phyloP scores from a whole-genome alignment of 1,140 invertebrate species.

The Orussus abietinus region DNA sequence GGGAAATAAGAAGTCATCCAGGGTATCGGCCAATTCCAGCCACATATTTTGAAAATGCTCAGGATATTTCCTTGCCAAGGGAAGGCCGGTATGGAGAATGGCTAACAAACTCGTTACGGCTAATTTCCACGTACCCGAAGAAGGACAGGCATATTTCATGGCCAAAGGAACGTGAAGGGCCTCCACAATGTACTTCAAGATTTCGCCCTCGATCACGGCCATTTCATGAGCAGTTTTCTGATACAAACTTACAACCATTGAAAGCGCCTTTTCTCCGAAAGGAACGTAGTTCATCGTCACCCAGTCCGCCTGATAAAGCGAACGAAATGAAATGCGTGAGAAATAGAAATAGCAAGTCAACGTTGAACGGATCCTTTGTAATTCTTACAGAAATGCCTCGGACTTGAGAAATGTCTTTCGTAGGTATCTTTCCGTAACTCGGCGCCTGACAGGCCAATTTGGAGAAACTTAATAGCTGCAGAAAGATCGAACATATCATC shows the following conservation, averaged over 20 bases:
- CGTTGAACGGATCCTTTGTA: no score
- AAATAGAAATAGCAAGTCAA: conserved; percentile 4
- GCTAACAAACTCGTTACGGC: conserved; percentile 74
- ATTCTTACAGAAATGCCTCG: conserved; percentile 44
- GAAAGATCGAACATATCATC: conserved; percentile 77
- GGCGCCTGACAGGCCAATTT: conserved; percentile 71
- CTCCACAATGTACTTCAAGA: conserved; percentile 75
- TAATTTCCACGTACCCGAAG: conserved; percentile 81
- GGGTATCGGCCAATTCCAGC: conserved; percentile 76
- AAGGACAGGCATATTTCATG: conserved; percentile 80
- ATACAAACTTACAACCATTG: conserved; percentile 79
- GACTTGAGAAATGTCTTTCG: conserved; percentile 52
- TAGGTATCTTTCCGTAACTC: conserved; percentile 59
- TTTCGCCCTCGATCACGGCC: conserved; percentile 70
- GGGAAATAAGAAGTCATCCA: conserved; percentile 91
- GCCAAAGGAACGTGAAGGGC: conserved; percentile 71
- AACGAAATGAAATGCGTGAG: conserved; percentile 6
- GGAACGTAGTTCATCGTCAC: conserved; percentile 84
- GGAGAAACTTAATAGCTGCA: conserved; percentile 71
- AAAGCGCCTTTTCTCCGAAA: conserved; percentile 81
- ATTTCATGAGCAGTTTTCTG: conserved; percentile 72
- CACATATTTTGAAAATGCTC: conserved; percentile 73
- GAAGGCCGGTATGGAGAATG: conserved; percentile 80
- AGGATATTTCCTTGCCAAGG: conserved; percentile 76
- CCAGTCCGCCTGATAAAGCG: conserved; percentile 63